These are phyloP conservation scores for Chloroceryle amazona DNA, from an alignment of 2,797 vertebrate species.

Conservation along the genomic window DNA sequence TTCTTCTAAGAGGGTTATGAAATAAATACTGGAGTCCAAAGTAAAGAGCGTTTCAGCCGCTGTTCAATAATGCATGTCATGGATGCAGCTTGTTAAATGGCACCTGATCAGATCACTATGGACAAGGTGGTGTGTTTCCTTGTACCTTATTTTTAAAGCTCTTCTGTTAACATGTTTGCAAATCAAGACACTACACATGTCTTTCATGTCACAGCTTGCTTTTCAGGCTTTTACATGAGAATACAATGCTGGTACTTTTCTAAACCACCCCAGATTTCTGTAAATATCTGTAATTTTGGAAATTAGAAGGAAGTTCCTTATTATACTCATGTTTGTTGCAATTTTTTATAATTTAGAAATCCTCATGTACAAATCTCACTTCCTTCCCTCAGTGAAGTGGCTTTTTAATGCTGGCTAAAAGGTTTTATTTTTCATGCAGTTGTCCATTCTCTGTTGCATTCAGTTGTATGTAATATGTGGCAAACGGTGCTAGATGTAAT, in stretches of 20 bases:
- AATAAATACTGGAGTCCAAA: neutral
- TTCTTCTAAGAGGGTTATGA: neutral
- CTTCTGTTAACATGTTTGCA: neutral
- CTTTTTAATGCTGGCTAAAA: neutral
- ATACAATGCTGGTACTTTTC: neutral
- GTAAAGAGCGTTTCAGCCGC: neutral
- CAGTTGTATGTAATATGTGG: neutral
- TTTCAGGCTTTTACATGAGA: neutral
- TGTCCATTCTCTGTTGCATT: neutral
- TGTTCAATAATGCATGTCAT: neutral
- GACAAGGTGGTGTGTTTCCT: neutral
- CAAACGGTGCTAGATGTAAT: neutral
- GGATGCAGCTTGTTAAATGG: neutral
- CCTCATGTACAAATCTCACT: conserved; percentile 9
- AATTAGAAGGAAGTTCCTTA: conserved; percentile 6
- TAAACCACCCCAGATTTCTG: neutral
- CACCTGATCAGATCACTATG: neutral
- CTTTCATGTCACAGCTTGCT: neutral
- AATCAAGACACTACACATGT: neutral
- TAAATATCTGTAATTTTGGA: neutral
- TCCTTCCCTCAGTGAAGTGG: neutral
- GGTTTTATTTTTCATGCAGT: neutral
- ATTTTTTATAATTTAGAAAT: conserved; percentile 25
- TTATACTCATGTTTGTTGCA: neutral
- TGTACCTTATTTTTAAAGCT: neutral